A percentile compares a stretch with the other conserved stretches of the same genome.
Evolutionary conservation across 2,888 invertebrate genomes (phyloP).

Genomic region (Tipula helvola): DNA sequence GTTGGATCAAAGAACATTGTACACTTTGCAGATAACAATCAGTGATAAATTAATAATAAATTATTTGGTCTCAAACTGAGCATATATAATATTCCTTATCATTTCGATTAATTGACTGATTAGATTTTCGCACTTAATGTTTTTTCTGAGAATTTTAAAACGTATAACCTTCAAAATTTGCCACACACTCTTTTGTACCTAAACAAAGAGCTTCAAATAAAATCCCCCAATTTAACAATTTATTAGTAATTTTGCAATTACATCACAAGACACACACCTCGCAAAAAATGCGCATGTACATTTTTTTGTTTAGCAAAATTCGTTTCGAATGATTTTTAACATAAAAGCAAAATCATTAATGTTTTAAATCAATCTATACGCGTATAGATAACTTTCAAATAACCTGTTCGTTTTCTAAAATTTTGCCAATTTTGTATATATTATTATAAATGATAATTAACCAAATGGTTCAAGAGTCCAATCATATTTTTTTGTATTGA

Average conservation of each 20-base stretch:
- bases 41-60: neutral
- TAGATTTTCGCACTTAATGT: neutral
- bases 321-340: neutral
- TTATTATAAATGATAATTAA: neutral
- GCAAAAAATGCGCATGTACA: neutral
- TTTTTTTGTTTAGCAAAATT: neutral
- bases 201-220: neutral
- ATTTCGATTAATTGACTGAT: neutral
- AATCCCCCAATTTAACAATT: neutral
- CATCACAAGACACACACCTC: neutral
- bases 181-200: neutral
- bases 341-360: neutral
- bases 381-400: neutral
- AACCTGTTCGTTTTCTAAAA: neutral
- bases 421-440: neutral
- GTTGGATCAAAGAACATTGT: too few relatives aligned
- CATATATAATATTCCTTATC: neutral
- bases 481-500: neutral
- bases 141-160: neutral
- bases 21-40: neutral
- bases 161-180: neutral
- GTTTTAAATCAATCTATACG: neutral
- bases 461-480: neutral
- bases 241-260: neutral
- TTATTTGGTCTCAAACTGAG: neutral